Conservation (phyloP, 2,113 vertebrate genomes). For the rat (Rattus norvegicus) region DNA sequence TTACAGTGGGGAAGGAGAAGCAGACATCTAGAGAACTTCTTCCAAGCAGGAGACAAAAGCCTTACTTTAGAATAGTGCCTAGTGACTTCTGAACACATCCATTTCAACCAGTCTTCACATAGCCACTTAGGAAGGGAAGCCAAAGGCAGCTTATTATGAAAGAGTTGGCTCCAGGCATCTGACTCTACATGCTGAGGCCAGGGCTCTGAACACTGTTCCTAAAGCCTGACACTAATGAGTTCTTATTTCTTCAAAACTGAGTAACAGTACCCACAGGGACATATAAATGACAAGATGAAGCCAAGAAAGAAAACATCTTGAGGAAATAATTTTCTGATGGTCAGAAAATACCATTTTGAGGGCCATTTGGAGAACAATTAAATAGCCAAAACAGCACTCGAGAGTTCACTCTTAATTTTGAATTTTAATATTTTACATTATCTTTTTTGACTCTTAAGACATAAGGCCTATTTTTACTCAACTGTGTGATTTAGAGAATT, state of each 20-base stretch:
- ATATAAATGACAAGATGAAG: not conserved
- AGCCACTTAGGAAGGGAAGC: not conserved
- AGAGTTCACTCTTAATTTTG: slow-evolving; percentile 16
- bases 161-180: not conserved
- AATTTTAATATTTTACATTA: not conserved
- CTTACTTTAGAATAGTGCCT: not conserved
- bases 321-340: slow-evolving; percentile 27
- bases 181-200: not conserved
- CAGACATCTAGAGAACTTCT: not conserved
- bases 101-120: not conserved
- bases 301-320: slow-evolving; percentile 23
- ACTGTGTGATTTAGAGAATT: slow-evolving; percentile 16
- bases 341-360: slow-evolving; percentile 24
- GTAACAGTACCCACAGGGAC: not conserved
- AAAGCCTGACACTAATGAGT: not conserved
- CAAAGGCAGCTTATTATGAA: not conserved
- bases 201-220: not conserved
- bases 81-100: not conserved
- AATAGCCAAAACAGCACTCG: not conserved
- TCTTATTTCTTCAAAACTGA: not conserved
- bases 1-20: not conserved
- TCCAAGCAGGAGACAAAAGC: not conserved
- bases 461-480: slow-evolving; percentile 23
- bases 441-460: slow-evolving; percentile 25
- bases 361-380: slow-evolving; percentile 9